These are phyloP conservation scores for Megastigmus dorsalis DNA, from an alignment of 2,888 invertebrate genomes.

Conservation along the genomic window DNA sequence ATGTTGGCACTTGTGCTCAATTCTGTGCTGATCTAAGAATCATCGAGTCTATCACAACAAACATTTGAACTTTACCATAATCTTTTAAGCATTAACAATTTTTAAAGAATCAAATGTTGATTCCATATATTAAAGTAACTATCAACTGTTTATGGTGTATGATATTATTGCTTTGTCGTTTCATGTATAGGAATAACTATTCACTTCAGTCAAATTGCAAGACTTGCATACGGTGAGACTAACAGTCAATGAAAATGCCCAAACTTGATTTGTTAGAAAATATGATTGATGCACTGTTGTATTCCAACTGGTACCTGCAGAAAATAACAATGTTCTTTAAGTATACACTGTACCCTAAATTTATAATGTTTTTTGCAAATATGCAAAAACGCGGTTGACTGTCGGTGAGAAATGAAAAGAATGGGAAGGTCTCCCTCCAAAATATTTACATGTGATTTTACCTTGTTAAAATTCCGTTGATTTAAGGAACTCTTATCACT, in stretches of 20 bases:
- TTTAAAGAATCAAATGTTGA: not conserved
- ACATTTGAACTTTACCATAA: constrained; percentile 20
- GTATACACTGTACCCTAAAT: not conserved
- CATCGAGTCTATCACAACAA: constrained; percentile 2
- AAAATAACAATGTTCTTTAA: not conserved
- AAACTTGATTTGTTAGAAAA: constrained; percentile 7
- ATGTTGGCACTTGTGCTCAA: constrained; percentile 17
- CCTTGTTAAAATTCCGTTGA: constrained; percentile 4
- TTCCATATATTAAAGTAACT: constrained; percentile 15
- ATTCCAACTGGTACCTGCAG: not conserved
- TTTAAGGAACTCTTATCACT: not conserved
- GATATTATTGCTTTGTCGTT: constrained; percentile 12
- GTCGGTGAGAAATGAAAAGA: not conserved
- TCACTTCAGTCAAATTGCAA: not conserved
- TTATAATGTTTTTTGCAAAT: constrained; percentile 1
- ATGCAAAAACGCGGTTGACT: not conserved
- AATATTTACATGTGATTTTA: constrained; percentile 41
- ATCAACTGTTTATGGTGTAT: not conserved
- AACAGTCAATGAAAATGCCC: constrained; percentile 1
- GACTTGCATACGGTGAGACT: not conserved
- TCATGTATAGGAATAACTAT: not conserved
- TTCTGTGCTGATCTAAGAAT: not conserved
- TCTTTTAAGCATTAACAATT: constrained; percentile 23
- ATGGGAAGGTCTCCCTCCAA: constrained; percentile 45
- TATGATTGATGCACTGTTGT: not conserved